Evolutionary conservation across 2,888 invertebrate species (phyloP).

Genomic region (Piscicola geometra): DNA sequence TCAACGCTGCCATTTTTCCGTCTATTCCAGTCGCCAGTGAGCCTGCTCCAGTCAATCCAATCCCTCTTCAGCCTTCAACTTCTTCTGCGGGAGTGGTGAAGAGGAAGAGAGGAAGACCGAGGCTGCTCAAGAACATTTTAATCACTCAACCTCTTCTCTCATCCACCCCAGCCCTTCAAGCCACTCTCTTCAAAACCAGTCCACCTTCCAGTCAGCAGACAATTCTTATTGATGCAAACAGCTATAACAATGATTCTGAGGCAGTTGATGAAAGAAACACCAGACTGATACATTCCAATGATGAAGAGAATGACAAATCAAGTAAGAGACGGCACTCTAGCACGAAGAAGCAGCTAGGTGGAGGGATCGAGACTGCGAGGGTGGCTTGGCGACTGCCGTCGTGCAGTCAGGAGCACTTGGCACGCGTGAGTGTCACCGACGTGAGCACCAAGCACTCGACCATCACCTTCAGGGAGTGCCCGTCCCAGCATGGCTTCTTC

Average conservation of each 20-base stretch:
- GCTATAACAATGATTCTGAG: no score
- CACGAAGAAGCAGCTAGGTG: no score
- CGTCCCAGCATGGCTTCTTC: constrained; percentile 1
- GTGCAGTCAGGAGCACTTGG: neutral
- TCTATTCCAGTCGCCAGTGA: neutral
- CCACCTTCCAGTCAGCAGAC: no score
- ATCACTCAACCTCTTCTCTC: neutral
- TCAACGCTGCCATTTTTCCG: neutral
- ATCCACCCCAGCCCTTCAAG: neutral
- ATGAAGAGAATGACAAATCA: neutral
- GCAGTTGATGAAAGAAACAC: no score
- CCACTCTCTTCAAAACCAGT: neutral
- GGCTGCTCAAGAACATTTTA: neutral
- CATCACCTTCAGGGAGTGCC: neutral
- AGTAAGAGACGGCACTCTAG: neutral
- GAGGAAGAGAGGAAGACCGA: neutral
- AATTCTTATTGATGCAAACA: no score
- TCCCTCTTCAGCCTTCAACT: neutral
- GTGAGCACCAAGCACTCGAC: neutral
- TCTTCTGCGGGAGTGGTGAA: neutral
- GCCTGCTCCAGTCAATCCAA: neutral
- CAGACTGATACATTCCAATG: no score
- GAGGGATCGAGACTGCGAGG: no score
- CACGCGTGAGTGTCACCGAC: neutral
- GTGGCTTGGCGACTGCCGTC: neutral